These are phyloP conservation scores for Aphidius ervi DNA, from an alignment of 1,140 invertebrate species.

Conservation along the genomic window DNA sequence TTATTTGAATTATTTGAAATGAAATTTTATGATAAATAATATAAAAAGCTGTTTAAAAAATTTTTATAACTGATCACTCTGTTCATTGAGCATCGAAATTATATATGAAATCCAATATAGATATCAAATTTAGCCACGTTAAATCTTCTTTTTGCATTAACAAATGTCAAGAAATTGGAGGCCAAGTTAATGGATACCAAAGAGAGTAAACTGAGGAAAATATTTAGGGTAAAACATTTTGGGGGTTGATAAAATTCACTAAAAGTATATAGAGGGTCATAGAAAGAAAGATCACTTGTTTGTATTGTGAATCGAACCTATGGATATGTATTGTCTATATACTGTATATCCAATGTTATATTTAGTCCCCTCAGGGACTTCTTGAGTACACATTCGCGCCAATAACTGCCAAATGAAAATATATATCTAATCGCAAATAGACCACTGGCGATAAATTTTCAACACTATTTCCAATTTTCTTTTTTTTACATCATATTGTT, in stretches of 20 bases:
- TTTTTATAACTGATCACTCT: too few relatives aligned
- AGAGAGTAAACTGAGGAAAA: background rate
- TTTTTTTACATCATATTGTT: background rate
- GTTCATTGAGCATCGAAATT: too few relatives aligned
- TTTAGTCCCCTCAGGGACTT: slow-evolving; percentile 21
- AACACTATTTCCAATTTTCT: slow-evolving; percentile 12
- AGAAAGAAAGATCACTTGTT: slow-evolving; percentile 13
- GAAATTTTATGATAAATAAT: too few relatives aligned
- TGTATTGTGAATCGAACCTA: background rate
- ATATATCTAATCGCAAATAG: slow-evolving; percentile 50
- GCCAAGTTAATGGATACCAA: slow-evolving; percentile 48
- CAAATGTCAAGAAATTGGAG: slow-evolving; percentile 44
- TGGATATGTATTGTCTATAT: too few relatives aligned
- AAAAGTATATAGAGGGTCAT: slow-evolving; percentile 22
- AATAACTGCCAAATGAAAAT: slow-evolving; percentile 55
- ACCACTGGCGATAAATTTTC: slow-evolving; percentile 24
- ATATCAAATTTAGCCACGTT: background rate
- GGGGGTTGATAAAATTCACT: slow-evolving; percentile 22
- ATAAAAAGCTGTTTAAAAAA: too few relatives aligned
- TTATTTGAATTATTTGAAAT: too few relatives aligned
- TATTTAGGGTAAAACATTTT: slow-evolving; percentile 31
- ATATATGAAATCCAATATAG: too few relatives aligned
- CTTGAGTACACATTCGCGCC: slow-evolving; percentile 40
- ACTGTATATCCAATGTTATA: too few relatives aligned
- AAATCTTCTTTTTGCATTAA: slow-evolving; percentile 26